Evolutionary conservation across 2,888 invertebrate species (phyloP).

Genomic region (Mesorhabditis spiculigera): DNA sequence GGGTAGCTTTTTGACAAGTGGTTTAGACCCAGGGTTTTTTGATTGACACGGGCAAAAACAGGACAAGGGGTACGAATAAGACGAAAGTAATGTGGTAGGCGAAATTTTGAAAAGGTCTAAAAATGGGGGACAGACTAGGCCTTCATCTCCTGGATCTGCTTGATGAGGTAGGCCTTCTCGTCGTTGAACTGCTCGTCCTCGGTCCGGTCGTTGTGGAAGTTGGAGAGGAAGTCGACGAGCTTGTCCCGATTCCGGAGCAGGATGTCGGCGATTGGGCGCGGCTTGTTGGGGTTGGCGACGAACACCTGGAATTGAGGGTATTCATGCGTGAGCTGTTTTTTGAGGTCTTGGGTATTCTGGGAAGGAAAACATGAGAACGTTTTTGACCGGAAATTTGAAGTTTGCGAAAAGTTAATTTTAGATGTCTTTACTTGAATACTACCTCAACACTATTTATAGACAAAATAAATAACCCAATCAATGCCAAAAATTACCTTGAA

Average conservation of each 20-base stretch:
- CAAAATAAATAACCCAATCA: constrained; percentile 7
- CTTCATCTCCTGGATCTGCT: constrained; percentile 98
- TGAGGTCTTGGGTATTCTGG: too few relatives aligned
- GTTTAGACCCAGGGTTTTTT: too few relatives aligned
- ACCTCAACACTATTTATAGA: neutral
- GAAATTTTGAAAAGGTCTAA: too few relatives aligned
- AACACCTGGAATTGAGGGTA: constrained; percentile 74
- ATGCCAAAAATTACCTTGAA: constrained; percentile 78
- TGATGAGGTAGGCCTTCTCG: constrained; percentile 99
- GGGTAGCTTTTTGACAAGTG: too few relatives aligned
- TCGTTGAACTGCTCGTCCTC: constrained; percentile 99
- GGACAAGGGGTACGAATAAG: too few relatives aligned
- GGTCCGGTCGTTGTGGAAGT: constrained; percentile 96
- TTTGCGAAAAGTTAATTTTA: neutral
- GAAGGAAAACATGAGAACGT: neutral
- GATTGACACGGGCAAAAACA: too few relatives aligned
- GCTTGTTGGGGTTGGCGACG: constrained; percentile 99
- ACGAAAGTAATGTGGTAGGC: too few relatives aligned
- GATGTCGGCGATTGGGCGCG: constrained; percentile 97
- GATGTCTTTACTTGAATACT: neutral
- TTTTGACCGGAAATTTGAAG: neutral
- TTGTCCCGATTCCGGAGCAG: constrained; percentile 79
- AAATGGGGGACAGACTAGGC: neutral
- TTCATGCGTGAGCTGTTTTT: too few relatives aligned
- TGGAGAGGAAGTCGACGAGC: constrained; percentile 83